Evolutionary conservation across 2,888 invertebrate species (phyloP).

Genomic region (Drosophila longiperda): DNA sequence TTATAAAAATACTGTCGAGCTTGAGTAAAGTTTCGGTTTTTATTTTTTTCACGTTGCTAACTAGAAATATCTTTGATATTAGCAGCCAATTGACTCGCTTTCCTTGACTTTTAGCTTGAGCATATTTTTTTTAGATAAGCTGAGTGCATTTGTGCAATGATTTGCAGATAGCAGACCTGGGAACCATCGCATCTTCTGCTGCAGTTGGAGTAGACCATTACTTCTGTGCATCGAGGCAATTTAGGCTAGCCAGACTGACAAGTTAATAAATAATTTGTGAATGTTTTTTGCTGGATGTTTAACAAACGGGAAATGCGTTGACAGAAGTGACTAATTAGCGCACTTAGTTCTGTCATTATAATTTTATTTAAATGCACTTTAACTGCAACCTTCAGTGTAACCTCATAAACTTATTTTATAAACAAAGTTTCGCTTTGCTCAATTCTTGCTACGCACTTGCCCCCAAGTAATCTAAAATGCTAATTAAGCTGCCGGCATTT

Average conservation of each 20-base stretch:
- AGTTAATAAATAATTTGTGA: conserved; percentile 69
- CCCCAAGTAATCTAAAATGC: conserved; percentile 76
- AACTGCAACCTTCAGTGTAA: conserved; percentile 59
- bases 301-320: conserved; percentile 65
- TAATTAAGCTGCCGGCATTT: conserved; percentile 82
- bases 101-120: conserved; percentile 71
- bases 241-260: conserved; percentile 24
- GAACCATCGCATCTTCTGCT: conserved; percentile 13
- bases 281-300: conserved; percentile 33
- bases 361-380: conserved; percentile 56
- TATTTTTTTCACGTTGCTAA: conserved; percentile 52
- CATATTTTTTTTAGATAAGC: conserved; percentile 59
- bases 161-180: conserved; percentile 68
- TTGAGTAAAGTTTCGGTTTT: conserved; percentile 27
- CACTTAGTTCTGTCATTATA: conserved; percentile 41
- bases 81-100: conserved; percentile 37
- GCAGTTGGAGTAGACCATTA: neutral
- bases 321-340: conserved; percentile 54
- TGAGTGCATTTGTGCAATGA: conserved; percentile 76
- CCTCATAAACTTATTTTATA: conserved; percentile 60
- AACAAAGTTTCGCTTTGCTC: conserved; percentile 23
- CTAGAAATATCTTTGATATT: conserved; percentile 39
- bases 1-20: conserved; percentile 5
- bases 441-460: conserved; percentile 71
- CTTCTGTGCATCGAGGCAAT: neutral